These are phyloP conservation scores for Meteorus cinctellus DNA, from an alignment of 2,888 invertebrate genomes.

Conservation along the genomic window DNA sequence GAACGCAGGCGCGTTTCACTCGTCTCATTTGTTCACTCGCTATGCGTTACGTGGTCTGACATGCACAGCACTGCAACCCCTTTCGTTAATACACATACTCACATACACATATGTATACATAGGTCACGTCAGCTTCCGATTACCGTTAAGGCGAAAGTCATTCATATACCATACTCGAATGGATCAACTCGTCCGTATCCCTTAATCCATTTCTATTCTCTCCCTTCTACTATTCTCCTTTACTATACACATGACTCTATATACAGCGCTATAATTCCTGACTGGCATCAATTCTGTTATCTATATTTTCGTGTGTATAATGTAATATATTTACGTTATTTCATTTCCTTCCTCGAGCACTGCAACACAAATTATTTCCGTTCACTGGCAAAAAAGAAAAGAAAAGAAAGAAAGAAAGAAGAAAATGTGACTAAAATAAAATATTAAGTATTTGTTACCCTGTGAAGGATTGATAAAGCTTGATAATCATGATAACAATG, in stretches of 20 bases:
- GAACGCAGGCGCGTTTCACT: neutral
- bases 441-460: too few species aligned
- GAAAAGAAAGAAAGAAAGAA: too few species aligned
- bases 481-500: too few species aligned
- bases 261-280: neutral
- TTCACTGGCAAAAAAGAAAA: too few species aligned
- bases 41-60: neutral
- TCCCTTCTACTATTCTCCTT: neutral
- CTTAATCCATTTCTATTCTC: constrained; percentile 39
- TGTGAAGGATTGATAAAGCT: too few species aligned
- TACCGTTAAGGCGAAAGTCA: constrained; percentile 40
- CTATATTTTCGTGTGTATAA: neutral
- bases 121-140: constrained; percentile 33
- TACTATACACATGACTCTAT: neutral
- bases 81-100: neutral
- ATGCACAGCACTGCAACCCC: neutral
- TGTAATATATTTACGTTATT: too few species aligned
- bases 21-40: neutral
- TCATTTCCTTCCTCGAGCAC: too few species aligned
- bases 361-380: too few species aligned
- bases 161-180: constrained; percentile 20
- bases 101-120: neutral
- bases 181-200: constrained; percentile 27
- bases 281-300: neutral
- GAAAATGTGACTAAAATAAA: too few species aligned